A percentile compares a stretch with the other conserved stretches of the same genome.
Evolutionary conservation across 1,140 invertebrate species (phyloP).

Genomic region (Caenorhabditis brenneri): DNA sequence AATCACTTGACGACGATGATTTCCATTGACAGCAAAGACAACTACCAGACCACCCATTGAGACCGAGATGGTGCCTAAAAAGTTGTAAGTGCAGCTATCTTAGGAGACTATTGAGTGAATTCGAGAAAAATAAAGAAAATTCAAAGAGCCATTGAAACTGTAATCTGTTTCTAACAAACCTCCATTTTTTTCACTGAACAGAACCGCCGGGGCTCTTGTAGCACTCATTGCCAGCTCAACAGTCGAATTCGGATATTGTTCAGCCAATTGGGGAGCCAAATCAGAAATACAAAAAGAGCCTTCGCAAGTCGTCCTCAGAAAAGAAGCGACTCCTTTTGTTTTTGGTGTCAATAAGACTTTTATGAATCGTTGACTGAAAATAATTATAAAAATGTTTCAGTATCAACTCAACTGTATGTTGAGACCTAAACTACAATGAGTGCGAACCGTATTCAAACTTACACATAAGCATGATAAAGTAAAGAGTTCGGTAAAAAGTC

Average conservation of each 20-base stretch:
- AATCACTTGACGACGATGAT: constrained; percentile 33
- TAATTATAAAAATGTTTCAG: background rate
- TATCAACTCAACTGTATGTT: too few species aligned
- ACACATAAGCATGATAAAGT: constrained; percentile 60
- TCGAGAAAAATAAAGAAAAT: background rate
- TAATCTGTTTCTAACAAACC: too few species aligned
- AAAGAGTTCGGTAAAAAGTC: constrained; percentile 59
- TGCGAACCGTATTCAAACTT: too few species aligned
- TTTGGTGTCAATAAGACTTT: constrained; percentile 13
- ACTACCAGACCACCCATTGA: constrained; percentile 42
- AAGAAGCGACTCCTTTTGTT: constrained; percentile 40
- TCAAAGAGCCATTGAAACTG: background rate
- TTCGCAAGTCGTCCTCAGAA: constrained; percentile 45
- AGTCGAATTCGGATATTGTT: constrained; percentile 46
- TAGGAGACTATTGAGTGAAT: too few species aligned
- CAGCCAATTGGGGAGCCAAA: constrained; percentile 43
- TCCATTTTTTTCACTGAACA: constrained; percentile 52
- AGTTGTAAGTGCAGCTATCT: background rate
- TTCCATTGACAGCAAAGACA: constrained; percentile 33
- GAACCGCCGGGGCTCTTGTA: constrained; percentile 46
- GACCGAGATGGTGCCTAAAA: constrained; percentile 37
- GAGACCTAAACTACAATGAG: too few species aligned
- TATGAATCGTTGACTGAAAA: constrained; percentile 30
- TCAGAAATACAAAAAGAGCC: constrained; percentile 47
- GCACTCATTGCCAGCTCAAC: constrained; percentile 45